phyloP scores from a whole-genome alignment of 2,888 invertebrate species.

The Anthrax anthrax region DNA sequence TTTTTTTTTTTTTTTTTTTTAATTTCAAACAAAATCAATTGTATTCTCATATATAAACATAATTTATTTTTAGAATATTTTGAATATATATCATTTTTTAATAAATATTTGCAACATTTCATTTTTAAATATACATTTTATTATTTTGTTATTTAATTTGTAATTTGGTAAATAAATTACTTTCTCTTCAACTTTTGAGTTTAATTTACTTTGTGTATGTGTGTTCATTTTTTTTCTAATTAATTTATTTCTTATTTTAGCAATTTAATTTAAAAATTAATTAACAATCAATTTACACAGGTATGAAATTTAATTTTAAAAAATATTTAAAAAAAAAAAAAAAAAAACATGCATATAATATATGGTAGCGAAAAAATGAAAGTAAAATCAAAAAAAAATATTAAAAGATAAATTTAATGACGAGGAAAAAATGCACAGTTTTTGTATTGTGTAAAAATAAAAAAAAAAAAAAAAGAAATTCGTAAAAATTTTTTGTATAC shows the following conservation, averaged over 20 bases:
- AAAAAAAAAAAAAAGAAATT: too few relatives aligned
- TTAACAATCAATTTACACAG: slow-evolving; percentile 15
- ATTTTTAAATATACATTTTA: background rate
- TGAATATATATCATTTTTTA: slow-evolving; percentile 1
- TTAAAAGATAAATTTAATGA: too few relatives aligned
- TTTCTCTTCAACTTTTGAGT: background rate
- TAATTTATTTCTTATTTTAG: too few relatives aligned
- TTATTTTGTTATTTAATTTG: background rate
- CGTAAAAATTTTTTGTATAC: too few relatives aligned
- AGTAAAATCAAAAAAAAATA: background rate
- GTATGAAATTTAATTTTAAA: too few relatives aligned
- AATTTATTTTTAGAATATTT: background rate
- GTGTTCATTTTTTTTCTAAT: too few relatives aligned
- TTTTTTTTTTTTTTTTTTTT: slow-evolving; percentile 1
- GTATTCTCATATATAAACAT: too few relatives aligned
- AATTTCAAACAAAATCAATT: too few relatives aligned
- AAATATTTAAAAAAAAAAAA: slow-evolving; percentile 2
- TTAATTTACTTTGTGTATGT: background rate
- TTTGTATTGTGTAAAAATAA: too few relatives aligned
- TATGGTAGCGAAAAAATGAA: background rate
- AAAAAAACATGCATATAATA: background rate
- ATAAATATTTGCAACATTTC: too few relatives aligned
- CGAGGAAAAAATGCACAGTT: too few relatives aligned
- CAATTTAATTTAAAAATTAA: slow-evolving; percentile 12
- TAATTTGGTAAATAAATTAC: background rate